Conservation (phyloP, 2,797 vertebrate genomes). For the Sebastes trivittatus region DNA sequence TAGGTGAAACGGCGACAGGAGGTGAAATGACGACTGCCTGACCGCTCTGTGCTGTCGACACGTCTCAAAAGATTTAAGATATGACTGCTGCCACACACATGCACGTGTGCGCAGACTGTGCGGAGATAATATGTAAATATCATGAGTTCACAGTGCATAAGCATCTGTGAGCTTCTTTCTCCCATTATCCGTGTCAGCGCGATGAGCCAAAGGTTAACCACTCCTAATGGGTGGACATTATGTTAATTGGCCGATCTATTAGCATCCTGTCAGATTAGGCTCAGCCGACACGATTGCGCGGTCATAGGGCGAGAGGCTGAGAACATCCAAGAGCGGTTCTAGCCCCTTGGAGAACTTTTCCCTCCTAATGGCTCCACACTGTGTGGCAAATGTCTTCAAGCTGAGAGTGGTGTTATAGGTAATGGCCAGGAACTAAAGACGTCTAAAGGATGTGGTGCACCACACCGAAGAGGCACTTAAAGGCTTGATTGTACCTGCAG, state of each 20-base stretch:
- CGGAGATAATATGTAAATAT: conserved; percentile 34
- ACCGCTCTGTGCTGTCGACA: background rate
- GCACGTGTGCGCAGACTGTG: background rate
- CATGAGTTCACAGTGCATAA: conserved; percentile 38
- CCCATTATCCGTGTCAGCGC: conserved; percentile 62
- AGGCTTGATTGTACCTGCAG: conserved; percentile 19
- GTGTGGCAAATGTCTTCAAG: conserved; percentile 26
- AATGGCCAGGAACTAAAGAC: conserved; percentile 45
- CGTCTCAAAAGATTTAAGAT: background rate
- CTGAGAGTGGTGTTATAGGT: conserved; percentile 25
- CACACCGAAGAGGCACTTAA: conserved; percentile 4
- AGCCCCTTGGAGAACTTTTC: conserved; percentile 49
- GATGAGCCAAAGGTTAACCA: conserved; percentile 66
- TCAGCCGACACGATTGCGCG: conserved; percentile 32
- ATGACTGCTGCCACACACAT: background rate
- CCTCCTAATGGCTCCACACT: conserved; percentile 26
- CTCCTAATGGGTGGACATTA: conserved; percentile 73
- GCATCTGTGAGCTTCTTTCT: conserved; percentile 20
- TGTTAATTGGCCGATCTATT: conserved; percentile 76
- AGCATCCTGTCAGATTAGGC: conserved; percentile 75
- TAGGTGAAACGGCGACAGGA: background rate
- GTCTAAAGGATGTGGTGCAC: conserved; percentile 13
- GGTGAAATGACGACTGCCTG: conserved; percentile 21
- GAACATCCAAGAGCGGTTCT: conserved; percentile 40
- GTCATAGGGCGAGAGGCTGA: conserved; percentile 58